Evolutionary conservation across 1,140 invertebrate species (phyloP).

Genomic region (Arctopsyche grandis): DNA sequence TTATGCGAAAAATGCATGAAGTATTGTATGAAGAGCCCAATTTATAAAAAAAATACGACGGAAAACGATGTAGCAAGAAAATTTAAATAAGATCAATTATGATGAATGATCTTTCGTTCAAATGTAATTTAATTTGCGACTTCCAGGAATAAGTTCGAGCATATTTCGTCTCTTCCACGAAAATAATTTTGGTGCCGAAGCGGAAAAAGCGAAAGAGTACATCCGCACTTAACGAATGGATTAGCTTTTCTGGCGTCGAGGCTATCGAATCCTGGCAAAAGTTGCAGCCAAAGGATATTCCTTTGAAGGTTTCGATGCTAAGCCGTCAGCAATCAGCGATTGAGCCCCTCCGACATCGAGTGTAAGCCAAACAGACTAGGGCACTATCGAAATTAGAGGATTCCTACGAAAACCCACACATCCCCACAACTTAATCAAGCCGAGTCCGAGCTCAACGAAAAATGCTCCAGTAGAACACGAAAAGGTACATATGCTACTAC

Average conservation of each 20-base stretch:
- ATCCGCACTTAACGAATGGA: constrained; percentile 21
- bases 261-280: neutral
- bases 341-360: constrained; percentile 43
- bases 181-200: neutral
- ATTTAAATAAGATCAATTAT: no score
- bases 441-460: neutral
- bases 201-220: constrained; percentile 20
- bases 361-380: constrained; percentile 47
- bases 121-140: no score
- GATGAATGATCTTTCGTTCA: no score
- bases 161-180: neutral
- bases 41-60: no score
- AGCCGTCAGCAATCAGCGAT: constrained; percentile 42
- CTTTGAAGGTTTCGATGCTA: constrained; percentile 30
- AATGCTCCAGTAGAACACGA: no score
- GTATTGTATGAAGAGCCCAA: no score
- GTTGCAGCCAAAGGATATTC: constrained; percentile 1
- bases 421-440: constrained; percentile 11
- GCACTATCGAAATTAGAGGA: constrained; percentile 47
- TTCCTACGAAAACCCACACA: constrained; percentile 9
- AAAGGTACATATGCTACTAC: no score
- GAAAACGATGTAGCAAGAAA: no score
- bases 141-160: no score
- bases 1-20: no score
- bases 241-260: constrained; percentile 5